Percentiles rank a stretch among this genome's conserved stretches.
These are phyloP conservation scores for Leptarthrus brevirostris DNA, from an alignment of 2,888 invertebrate species.

Conservation along the genomic window DNA sequence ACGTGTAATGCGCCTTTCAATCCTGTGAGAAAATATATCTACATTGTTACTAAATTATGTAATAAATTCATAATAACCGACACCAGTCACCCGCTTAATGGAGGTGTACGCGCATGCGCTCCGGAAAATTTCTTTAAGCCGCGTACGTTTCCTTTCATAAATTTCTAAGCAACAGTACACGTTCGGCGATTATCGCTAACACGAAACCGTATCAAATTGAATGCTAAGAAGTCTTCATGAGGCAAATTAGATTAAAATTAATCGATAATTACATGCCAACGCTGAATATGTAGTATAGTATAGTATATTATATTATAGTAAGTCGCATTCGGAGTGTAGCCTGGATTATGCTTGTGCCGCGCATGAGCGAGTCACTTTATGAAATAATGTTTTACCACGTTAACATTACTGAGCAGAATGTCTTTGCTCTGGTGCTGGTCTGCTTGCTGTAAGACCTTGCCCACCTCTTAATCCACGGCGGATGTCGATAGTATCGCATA, in stretches of 20 bases:
- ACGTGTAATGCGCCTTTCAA: too few species aligned
- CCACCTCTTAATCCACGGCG: slow-evolving; percentile 8
- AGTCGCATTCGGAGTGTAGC: neutral
- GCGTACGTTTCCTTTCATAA: neutral
- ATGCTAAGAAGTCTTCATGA: slow-evolving; percentile 30
- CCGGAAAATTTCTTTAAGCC: neutral
- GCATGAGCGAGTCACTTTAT: slow-evolving; percentile 10
- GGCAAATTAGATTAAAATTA: slow-evolving; percentile 44
- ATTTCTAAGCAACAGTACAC: slow-evolving; percentile 20
- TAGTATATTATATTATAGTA: neutral
- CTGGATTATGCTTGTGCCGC: neutral
- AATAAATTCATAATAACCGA: neutral
- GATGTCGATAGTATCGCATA: neutral
- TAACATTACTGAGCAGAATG: neutral
- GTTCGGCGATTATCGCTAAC: slow-evolving; percentile 6
- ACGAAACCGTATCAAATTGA: neutral
- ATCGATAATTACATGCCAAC: slow-evolving; percentile 37
- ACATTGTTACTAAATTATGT: neutral
- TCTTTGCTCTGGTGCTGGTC: neutral
- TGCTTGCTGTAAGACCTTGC: slow-evolving; percentile 7
- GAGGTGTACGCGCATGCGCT: neutral
- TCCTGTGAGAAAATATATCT: too few species aligned
- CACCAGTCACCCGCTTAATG: neutral
- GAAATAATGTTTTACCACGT: slow-evolving; percentile 19
- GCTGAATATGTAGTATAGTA: too few species aligned